Conservation (phyloP, 1,140 invertebrate genomes). For the Chironomus striatipennis region DNA sequence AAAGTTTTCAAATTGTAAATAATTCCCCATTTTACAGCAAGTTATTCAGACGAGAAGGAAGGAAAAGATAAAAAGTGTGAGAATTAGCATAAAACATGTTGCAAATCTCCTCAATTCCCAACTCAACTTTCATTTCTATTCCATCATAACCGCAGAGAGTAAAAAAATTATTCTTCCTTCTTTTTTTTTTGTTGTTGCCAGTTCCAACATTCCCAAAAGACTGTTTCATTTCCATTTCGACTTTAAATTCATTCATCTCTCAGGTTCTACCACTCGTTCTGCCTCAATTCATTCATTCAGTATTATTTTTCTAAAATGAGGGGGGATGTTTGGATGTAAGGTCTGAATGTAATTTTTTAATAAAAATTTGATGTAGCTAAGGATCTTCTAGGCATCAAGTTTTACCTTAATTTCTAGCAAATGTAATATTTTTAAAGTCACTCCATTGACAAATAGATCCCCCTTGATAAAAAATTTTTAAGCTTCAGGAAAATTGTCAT, state of each 20-base stretch:
- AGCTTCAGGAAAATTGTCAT: neutral
- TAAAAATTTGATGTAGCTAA: too few relatives aligned
- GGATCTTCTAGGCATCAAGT: too few relatives aligned
- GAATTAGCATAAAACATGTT: slow-evolving; percentile 9
- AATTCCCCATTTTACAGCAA: neutral
- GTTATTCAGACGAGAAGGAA: neutral
- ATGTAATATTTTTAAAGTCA: too few relatives aligned
- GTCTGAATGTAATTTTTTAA: too few relatives aligned
- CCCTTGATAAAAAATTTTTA: neutral
- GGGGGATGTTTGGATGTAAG: too few relatives aligned
- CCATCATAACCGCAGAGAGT: neutral
- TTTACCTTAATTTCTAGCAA: too few relatives aligned
- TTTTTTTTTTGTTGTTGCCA: too few relatives aligned
- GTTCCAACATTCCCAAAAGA: too few relatives aligned
- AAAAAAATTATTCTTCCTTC: too few relatives aligned
- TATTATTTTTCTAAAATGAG: too few relatives aligned
- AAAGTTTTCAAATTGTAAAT: slow-evolving; percentile 14
- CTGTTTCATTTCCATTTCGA: too few relatives aligned
- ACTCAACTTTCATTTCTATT: neutral
- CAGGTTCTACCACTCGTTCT: neutral
- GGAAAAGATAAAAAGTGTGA: neutral
- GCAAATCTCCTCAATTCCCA: slow-evolving; percentile 11
- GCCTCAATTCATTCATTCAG: neutral
- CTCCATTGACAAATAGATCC: too few relatives aligned
- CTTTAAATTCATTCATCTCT: neutral